Conservation (phyloP, 2,797 vertebrate species). For the Dicrostonyx torquatus region DNA sequence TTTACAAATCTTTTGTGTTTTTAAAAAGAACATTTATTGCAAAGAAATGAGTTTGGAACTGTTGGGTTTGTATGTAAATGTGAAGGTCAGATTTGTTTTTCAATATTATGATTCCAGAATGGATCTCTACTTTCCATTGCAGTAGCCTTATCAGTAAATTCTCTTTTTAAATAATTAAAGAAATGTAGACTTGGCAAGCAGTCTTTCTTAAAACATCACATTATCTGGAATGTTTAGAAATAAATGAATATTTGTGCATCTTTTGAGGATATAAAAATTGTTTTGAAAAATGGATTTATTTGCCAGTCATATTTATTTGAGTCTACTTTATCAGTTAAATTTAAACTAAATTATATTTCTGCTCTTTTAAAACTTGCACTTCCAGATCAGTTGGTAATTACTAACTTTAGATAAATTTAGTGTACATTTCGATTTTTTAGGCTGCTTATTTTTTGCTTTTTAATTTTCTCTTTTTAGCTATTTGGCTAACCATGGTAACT, state of each 20-base stretch:
- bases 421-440: slow-evolving; percentile 21
- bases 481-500: slow-evolving; percentile 11
- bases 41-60: slow-evolving; percentile 35
- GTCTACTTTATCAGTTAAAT: slow-evolving; percentile 22
- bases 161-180: not conserved
- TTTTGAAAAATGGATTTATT: not conserved
- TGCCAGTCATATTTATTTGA: slow-evolving; percentile 58
- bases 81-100: slow-evolving; percentile 33
- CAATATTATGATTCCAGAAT: slow-evolving; percentile 47
- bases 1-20: slow-evolving; percentile 36
- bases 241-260: slow-evolving; percentile 45
- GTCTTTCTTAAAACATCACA: slow-evolving; percentile 22
- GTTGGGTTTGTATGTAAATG: slow-evolving; percentile 22
- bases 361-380: slow-evolving; percentile 25
- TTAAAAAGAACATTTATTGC: slow-evolving; percentile 13
- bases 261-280: not conserved
- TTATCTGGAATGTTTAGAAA: slow-evolving; percentile 53
- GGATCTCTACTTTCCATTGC: slow-evolving; percentile 53
- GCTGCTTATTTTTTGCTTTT: not conserved
- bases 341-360: slow-evolving; percentile 66
- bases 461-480: slow-evolving; percentile 53
- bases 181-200: slow-evolving; percentile 41
- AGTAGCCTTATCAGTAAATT: slow-evolving; percentile 45
- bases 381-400: slow-evolving; percentile 41
- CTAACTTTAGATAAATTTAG: slow-evolving; percentile 27